A percentile compares a stretch with the other conserved stretches of the same genome.
phyloP scores from a whole-genome alignment of 2,113 vertebrate species.

The Danio rerio region DNA sequence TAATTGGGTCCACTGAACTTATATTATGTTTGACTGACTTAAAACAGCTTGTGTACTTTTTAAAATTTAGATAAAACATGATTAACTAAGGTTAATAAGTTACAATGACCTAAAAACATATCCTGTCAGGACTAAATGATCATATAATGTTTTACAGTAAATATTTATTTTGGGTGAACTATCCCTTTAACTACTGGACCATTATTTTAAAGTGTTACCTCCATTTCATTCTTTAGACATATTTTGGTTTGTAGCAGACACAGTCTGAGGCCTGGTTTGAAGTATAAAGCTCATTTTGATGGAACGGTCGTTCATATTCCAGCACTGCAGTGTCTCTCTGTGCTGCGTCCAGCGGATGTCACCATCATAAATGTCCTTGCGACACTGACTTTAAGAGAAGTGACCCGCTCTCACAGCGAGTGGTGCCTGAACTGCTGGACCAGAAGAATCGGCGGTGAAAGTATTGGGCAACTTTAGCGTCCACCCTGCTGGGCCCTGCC shows the following conservation, averaged over 20 bases:
- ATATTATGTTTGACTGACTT: too few species aligned
- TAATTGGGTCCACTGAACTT: too few species aligned
- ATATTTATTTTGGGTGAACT: too few species aligned
- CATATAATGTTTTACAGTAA: too few species aligned
- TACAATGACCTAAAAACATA: too few species aligned
- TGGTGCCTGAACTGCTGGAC: constrained; percentile 13
- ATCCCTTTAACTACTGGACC: too few species aligned
- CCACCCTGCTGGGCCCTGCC: constrained; percentile 47
- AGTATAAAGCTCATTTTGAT: neutral
- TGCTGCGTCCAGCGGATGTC: constrained; percentile 9
- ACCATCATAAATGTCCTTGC: neutral
- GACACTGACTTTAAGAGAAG: constrained; percentile 33
- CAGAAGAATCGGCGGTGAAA: constrained; percentile 49
- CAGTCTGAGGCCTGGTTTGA: neutral
- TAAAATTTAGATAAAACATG: too few species aligned
- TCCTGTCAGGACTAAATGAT: too few species aligned
- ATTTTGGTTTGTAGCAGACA: neutral
- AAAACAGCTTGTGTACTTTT: too few species aligned
- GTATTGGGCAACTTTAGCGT: constrained; percentile 46
- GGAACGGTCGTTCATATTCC: neutral
- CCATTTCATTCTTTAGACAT: neutral
- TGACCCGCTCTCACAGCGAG: constrained; percentile 36
- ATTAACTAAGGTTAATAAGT: too few species aligned
- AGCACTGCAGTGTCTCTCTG: neutral
- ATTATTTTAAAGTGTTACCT: too few species aligned